Evolutionary conservation across 1,140 invertebrate species (phyloP).

Genomic region (Pseudoatta argentina): DNA sequence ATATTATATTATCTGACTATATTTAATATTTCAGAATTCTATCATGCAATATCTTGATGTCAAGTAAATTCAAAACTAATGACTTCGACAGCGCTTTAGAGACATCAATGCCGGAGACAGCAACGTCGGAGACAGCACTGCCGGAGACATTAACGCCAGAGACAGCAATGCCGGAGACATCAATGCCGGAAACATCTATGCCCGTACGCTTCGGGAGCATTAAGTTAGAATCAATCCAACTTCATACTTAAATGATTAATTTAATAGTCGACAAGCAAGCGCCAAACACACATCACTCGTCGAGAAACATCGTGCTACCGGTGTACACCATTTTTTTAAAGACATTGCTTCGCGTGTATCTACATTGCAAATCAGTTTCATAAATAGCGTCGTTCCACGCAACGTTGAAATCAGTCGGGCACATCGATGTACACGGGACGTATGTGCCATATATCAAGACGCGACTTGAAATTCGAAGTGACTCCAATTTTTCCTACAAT

Average conservation of each 20-base stretch:
- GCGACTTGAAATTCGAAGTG: constrained; percentile 61
- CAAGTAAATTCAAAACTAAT: not conserved
- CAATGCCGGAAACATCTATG: not conserved
- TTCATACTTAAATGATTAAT: constrained; percentile 51
- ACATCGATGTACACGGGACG: constrained; percentile 46
- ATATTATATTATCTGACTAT: not conserved
- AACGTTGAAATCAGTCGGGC: constrained; percentile 37
- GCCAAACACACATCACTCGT: constrained; percentile 33
- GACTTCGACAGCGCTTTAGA: not conserved
- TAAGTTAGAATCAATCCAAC: constrained; percentile 40
- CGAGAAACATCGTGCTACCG: constrained; percentile 47
- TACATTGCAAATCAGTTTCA: constrained; percentile 57
- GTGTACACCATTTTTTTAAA: constrained; percentile 5
- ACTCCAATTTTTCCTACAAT: constrained; percentile 51
- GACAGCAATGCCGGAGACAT: not conserved
- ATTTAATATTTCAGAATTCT: not conserved
- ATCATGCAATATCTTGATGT: not conserved
- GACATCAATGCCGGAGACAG: not conserved
- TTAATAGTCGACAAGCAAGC: constrained; percentile 27
- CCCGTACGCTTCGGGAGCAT: not conserved
- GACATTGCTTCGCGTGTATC: not conserved
- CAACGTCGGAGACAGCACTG: not conserved
- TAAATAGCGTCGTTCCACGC: constrained; percentile 46
- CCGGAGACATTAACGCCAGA: constrained; percentile 3
- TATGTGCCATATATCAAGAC: constrained; percentile 50